These are phyloP conservation scores for Trachelus troglodyta DNA, from an alignment of 2,888 invertebrate genomes.

Conservation along the genomic window DNA sequence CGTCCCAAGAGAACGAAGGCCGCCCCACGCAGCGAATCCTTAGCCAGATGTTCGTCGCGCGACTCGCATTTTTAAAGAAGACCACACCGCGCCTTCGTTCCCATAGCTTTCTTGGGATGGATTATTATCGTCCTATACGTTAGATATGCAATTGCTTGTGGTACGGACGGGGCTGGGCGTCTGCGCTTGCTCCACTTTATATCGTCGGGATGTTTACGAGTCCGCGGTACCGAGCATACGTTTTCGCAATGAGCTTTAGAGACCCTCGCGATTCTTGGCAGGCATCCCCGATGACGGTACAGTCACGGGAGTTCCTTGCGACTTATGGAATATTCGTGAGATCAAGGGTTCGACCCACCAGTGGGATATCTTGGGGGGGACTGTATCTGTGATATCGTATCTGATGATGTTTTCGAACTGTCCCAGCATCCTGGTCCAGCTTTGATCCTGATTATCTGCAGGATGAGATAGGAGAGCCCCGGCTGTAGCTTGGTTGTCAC, in stretches of 20 bases:
- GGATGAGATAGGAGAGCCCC: background rate
- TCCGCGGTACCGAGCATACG: constrained; percentile 29
- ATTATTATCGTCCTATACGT: background rate
- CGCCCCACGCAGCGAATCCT: constrained; percentile 44
- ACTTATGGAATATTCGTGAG: background rate
- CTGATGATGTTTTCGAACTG: background rate
- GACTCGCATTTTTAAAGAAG: background rate
- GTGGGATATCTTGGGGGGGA: background rate
- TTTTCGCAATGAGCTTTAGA: constrained; percentile 59
- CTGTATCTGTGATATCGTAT: background rate
- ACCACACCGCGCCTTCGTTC: background rate
- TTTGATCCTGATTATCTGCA: background rate
- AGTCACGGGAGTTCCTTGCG: background rate
- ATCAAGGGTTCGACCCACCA: background rate
- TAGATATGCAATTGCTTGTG: background rate
- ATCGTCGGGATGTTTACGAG: background rate
- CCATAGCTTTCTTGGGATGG: background rate
- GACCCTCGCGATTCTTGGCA: constrained; percentile 52
- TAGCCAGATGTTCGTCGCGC: constrained; percentile 39
- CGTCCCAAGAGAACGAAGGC: constrained; percentile 18
- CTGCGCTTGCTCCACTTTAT: background rate
- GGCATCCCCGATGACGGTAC: constrained; percentile 23
- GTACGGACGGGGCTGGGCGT: background rate
- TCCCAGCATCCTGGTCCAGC: background rate
- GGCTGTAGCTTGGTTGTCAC: background rate